Evolutionary conservation across 2,888 invertebrate genomes (phyloP), one percentile per base, ranked within the genome.

Genomic region (Pocota personata): DNA sequence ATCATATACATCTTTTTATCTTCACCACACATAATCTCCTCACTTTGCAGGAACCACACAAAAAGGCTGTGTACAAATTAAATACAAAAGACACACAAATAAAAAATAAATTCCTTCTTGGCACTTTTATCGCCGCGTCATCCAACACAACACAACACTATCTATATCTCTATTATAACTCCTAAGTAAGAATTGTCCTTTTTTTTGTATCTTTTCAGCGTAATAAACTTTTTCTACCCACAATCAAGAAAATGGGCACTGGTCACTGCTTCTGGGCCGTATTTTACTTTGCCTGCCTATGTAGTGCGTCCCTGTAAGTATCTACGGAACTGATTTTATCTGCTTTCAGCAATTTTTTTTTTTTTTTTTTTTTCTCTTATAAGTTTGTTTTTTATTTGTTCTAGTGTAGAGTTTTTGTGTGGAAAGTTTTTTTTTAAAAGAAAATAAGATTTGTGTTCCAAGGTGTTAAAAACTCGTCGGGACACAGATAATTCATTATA

Each of bases 281-380:
- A 88, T 92, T 93, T 87, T 92, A 92, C 89, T 92, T 93, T 91
- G 92, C 92, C 89, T 93, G 92, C 89, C 90, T 93, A 88, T 93
- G 92, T 90, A 93, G 92, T 89, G 93, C 93, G 86, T 93, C 93
- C 88, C 89, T 93, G 93, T 93, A 91, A 93, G 93, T 93, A 91
- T 80, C 66, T 64, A n/a, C 35, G 32, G 2, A 4, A 48, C 19
- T 19, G 58, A 82, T 71, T 52, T 35, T 35, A 48, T 60, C 43
- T 66, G 32, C 67, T 52, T 64, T 52, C 52, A 58, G 55, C 8
- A 46, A 48, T 58, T 32, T 69, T 27, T 24, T 32, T 69, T 62
- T 16, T n/a, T 57, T 67, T 87, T 64, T 83, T 62, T 10, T 46
- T 24, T n/a, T 7, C 32, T 66, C 21, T 48, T 64, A 21, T 60